Percentiles rank a stretch among this genome's conserved stretches.
These are phyloP conservation scores for Fragum sueziense DNA, from an alignment of 2,888 invertebrate species.

Conservation along the genomic window DNA sequence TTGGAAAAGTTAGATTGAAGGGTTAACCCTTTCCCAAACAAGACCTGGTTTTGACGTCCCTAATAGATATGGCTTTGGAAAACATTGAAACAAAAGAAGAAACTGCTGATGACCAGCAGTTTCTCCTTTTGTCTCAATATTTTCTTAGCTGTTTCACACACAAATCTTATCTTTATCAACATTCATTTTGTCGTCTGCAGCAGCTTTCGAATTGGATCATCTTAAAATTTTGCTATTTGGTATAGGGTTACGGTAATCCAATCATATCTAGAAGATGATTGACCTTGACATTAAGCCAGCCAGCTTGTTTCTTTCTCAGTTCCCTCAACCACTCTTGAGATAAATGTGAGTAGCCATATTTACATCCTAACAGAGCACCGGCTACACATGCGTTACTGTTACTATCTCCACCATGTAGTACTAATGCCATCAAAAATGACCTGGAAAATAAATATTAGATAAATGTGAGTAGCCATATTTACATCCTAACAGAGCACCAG, in stretches of 20 bases:
- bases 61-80: too few relatives aligned
- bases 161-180: too few relatives aligned
- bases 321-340: constrained; percentile 77
- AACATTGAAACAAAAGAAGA: too few relatives aligned
- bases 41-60: too few relatives aligned
- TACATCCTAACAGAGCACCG: constrained; percentile 80
- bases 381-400: constrained; percentile 79
- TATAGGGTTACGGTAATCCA: constrained; percentile 76
- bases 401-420: constrained; percentile 80
- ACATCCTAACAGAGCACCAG: constrained; percentile 80
- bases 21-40: too few relatives aligned
- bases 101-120: background rate
- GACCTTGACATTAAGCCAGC: constrained; percentile 79
- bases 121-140: constrained; percentile 11
- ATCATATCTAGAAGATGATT: constrained; percentile 82
- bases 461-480: constrained; percentile 77
- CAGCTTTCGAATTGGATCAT: too few relatives aligned
- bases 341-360: constrained; percentile 77
- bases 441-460: constrained; percentile 64
- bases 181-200: too few relatives aligned
- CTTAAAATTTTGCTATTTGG: too few relatives aligned
- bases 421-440: constrained; percentile 70
- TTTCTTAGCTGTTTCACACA: too few relatives aligned
- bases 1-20: too few relatives aligned
- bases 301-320: constrained; percentile 72